phyloP scores from a whole-genome alignment of 2,113 vertebrate genomes.

The Synodontis membranacea region DNA sequence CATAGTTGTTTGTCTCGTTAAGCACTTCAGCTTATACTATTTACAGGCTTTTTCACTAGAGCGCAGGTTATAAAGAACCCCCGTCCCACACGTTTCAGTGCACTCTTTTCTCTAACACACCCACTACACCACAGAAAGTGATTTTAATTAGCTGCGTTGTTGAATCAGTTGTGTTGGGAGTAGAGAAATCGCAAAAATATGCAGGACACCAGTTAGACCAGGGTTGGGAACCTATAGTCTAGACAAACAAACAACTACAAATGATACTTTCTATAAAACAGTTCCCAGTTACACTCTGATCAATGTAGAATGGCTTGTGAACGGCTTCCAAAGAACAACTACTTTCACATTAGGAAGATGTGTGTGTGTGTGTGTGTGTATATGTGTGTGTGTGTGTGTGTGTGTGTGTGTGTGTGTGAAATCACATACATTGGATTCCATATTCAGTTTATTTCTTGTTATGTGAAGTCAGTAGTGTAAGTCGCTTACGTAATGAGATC shows the following conservation, averaged over 20 bases:
- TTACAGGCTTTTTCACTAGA: neutral
- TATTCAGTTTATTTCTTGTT: neutral
- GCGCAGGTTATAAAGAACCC: neutral
- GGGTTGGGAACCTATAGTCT: neutral
- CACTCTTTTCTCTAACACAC: neutral
- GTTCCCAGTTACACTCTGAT: neutral
- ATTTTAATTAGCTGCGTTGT: neutral
- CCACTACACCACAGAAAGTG: neutral
- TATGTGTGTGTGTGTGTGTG: neutral
- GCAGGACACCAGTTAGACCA: neutral
- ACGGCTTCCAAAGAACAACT: neutral
- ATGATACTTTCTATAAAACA: neutral
- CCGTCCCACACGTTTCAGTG: neutral
- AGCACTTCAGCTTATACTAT: neutral
- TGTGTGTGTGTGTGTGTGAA: neutral
- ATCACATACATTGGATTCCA: neutral
- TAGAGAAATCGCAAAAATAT: neutral
- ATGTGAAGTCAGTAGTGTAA: neutral
- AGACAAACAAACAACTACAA: neutral
- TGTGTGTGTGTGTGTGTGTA: neutral
- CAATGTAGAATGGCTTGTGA: neutral
- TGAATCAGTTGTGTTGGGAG: no score
- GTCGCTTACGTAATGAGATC: neutral
- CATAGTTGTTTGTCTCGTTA: neutral
- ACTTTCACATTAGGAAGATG: conserved; percentile 11